Evolutionary conservation across 2,888 invertebrate species (phyloP).

Genomic region (Clanis bilineata): DNA sequence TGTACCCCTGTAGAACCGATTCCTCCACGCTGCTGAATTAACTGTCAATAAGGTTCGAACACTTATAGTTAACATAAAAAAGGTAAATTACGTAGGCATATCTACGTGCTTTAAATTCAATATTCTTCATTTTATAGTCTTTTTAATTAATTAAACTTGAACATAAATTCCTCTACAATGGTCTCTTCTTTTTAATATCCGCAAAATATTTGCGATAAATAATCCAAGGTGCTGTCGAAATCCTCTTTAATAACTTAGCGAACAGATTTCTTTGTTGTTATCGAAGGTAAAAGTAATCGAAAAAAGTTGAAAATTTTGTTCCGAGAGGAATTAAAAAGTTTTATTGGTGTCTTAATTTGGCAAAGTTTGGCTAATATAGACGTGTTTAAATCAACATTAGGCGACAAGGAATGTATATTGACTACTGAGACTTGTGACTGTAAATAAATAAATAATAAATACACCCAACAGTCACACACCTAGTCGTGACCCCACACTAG

Average conservation of each 20-base stretch:
- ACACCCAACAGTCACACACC: no score
- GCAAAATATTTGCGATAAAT: neutral
- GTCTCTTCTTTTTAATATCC: neutral
- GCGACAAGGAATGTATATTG: no score
- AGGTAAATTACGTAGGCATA: no score
- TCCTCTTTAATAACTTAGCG: neutral
- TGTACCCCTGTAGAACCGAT: no score
- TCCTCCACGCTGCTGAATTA: no score
- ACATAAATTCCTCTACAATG: neutral
- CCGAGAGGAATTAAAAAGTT: neutral
- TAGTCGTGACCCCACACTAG: no score
- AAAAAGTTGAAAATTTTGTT: conserved; percentile 9
- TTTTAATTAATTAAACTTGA: neutral
- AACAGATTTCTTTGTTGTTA: conserved; percentile 4
- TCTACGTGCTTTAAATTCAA: no score
- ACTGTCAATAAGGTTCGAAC: no score
- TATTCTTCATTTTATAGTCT: no score
- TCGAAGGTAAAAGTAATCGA: conserved; percentile 5
- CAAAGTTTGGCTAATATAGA: neutral
- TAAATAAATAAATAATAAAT: no score
- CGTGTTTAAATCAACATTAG: neutral
- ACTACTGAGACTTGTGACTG: no score
- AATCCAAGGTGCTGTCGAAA: neutral
- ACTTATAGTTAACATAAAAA: no score
- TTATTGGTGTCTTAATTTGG: conserved; percentile 4